Percentiles rank a stretch among this genome's conserved stretches.
These are phyloP conservation scores for Erynnis tages DNA, from an alignment of 2,888 invertebrate species.

Conservation along the genomic window DNA sequence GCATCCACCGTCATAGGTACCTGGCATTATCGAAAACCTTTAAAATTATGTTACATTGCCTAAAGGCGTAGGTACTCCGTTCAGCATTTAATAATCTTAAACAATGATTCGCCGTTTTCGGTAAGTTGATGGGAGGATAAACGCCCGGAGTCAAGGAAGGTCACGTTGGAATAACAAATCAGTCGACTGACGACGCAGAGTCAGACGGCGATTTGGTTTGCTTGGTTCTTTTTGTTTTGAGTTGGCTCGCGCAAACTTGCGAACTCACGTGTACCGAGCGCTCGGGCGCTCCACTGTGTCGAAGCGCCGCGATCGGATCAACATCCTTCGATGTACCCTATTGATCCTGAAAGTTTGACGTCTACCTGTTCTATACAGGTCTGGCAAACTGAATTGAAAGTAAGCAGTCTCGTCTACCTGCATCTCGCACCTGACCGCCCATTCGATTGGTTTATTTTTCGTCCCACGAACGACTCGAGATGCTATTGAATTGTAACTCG, in stretches of 20 bases:
- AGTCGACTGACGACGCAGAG: slow-evolving; percentile 39
- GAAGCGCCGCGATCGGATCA: slow-evolving; percentile 11
- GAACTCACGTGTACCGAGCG: background rate
- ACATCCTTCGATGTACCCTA: slow-evolving; percentile 18
- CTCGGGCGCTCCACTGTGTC: background rate
- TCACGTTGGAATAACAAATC: slow-evolving; percentile 63
- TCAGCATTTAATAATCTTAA: slow-evolving; percentile 1
- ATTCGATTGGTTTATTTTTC: slow-evolving; percentile 46
- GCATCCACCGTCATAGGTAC: no score
- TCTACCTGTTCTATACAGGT: slow-evolving; percentile 36
- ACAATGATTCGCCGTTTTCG: slow-evolving; percentile 37
- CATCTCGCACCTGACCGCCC: slow-evolving; percentile 48
- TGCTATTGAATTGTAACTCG: slow-evolving; percentile 52
- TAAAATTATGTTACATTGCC: background rate
- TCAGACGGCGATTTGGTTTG: slow-evolving; percentile 41
- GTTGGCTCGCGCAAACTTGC: background rate
- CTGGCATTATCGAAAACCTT: background rate
- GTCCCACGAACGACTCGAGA: slow-evolving; percentile 39
- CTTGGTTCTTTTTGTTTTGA: slow-evolving; percentile 39
- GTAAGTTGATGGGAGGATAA: slow-evolving; percentile 45
- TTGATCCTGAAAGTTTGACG: slow-evolving; percentile 29
- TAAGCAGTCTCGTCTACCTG: slow-evolving; percentile 45
- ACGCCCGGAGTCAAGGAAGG: slow-evolving; percentile 61
- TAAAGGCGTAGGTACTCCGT: slow-evolving; percentile 3
- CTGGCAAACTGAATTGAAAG: slow-evolving; percentile 31